Evolutionary conservation across 2,888 invertebrate species (phyloP), one percentile per base, ranked within the genome.

Genomic region (Lithodes maja): DNA sequence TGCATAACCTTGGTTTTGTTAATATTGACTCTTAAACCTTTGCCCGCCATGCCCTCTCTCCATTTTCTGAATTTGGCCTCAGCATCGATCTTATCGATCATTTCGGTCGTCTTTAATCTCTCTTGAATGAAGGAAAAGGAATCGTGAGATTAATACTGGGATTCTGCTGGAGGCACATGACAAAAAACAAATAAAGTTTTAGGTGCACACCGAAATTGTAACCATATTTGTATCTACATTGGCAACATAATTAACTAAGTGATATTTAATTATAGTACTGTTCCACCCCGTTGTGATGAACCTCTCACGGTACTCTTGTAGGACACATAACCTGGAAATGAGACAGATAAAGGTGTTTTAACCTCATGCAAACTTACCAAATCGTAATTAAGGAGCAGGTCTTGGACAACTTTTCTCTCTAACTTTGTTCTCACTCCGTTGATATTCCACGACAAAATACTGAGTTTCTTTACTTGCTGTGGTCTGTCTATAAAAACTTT

Each of bases 41-140:
- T n/a, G n/a, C n/a, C n/a, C n/a, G n/a, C n/a, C n/a, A n/a, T n/a
- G n/a, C n/a, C n/a, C n/a, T n/a, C n/a, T n/a, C n/a, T n/a, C n/a
- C n/a, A n/a, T n/a, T n/a, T n/a, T n/a, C n/a, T n/a, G n/a, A n/a
- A n/a, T n/a, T n/a, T n/a, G n/a, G n/a, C n/a, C n/a, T n/a, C n/a
- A n/a, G n/a, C n/a, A n/a, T n/a, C n/a, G n/a, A n/a, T n/a, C n/a
- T n/a, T 71, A 17, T 71, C n/a, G 2, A 71, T n/a, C 3, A 3
- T 71, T 71, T 9, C 71, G 3, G 71, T n/a, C 71, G n/a, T 71
- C 71, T 71, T 71, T 71, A 71, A 71, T 71, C n/a, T 71, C 71
- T 71, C 71, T 71, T 3, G 71, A 71, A n/a, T 71, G 9, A 71
- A 71, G 3, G 71, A 5, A 71, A 15, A 71, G 3, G 71, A 71